Evolutionary conservation across 2,113 vertebrate species (phyloP).

Genomic region (Ophiodon elongatus): DNA sequence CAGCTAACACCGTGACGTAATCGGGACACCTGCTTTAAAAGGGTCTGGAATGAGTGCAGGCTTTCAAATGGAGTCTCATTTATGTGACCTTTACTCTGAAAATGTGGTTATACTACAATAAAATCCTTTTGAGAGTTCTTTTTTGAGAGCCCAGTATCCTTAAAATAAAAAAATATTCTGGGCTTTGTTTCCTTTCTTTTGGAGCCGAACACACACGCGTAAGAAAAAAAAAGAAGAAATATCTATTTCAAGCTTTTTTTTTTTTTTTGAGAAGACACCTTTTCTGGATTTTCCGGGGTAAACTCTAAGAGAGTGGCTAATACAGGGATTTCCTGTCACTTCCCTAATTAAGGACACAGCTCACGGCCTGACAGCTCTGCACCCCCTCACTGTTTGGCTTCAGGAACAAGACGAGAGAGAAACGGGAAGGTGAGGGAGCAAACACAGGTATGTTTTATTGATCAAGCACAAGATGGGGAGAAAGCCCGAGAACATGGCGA

Average conservation of each 20-base stretch:
- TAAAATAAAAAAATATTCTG: conserved; percentile 3
- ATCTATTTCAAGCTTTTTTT: background rate
- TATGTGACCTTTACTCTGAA: too few relatives aligned
- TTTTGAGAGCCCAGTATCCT: background rate
- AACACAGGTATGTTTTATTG: conserved; percentile 82
- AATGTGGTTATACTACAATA: background rate
- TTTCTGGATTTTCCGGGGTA: background rate
- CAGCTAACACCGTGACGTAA: background rate
- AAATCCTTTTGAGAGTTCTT: background rate
- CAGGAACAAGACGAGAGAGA: conserved; percentile 31
- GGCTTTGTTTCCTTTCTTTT: background rate
- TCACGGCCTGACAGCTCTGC: conserved; percentile 52
- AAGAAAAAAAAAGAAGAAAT: background rate
- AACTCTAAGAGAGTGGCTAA: conserved; percentile 11
- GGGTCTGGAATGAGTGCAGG: background rate
- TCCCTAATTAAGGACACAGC: conserved; percentile 34
- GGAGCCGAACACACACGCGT: background rate
- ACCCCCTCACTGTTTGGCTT: conserved; percentile 44
- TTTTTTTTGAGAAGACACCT: background rate
- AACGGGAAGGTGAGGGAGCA: conserved; percentile 66
- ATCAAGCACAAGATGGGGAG: conserved; percentile 72
- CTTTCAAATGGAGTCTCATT: background rate
- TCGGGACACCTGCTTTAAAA: background rate
- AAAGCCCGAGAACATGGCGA: conserved; percentile 67
- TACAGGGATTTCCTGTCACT: background rate